phyloP scores from a whole-genome alignment of 1,140 invertebrate genomes.

The Dendrolimus kikuchii region DNA sequence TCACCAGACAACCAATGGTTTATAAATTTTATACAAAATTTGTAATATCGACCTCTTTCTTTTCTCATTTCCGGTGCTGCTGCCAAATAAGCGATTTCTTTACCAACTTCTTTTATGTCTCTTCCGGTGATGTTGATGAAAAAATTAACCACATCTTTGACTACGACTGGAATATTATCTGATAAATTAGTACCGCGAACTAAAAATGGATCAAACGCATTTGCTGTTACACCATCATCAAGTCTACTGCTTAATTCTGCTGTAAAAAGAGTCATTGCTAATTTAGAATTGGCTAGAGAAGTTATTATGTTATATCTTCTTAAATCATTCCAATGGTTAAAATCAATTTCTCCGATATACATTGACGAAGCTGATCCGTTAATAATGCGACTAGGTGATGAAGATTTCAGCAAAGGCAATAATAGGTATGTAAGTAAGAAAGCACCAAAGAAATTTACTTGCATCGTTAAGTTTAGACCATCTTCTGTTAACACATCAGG shows the following conservation, averaged over 20 bases:
- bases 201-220: constrained; percentile 75
- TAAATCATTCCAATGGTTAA: constrained; percentile 73
- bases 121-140: constrained; percentile 47
- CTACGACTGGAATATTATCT: constrained; percentile 26
- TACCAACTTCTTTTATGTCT: constrained; percentile 44
- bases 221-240: constrained; percentile 73
- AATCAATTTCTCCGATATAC: constrained; percentile 74
- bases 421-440: constrained; percentile 82
- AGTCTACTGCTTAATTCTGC: constrained; percentile 74
- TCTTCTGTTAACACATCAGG: constrained; percentile 69
- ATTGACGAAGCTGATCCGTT: constrained; percentile 81
- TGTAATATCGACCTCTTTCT: constrained; percentile 55
- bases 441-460: constrained; percentile 79
- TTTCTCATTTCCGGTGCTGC: constrained; percentile 35
- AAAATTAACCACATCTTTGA: constrained; percentile 30
- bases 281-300: constrained; percentile 73
- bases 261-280: constrained; percentile 80
- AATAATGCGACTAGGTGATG: constrained; percentile 77
- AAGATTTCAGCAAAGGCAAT: constrained; percentile 73
- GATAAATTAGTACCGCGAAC: constrained; percentile 59
- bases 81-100: constrained; percentile 40
- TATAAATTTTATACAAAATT: constrained; percentile 47
- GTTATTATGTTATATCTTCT: constrained; percentile 69
- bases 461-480: constrained; percentile 79
- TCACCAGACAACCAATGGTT: constrained; percentile 47